phyloP scores from a whole-genome alignment of 2,888 invertebrate species.

The Diarsia dahlii region DNA sequence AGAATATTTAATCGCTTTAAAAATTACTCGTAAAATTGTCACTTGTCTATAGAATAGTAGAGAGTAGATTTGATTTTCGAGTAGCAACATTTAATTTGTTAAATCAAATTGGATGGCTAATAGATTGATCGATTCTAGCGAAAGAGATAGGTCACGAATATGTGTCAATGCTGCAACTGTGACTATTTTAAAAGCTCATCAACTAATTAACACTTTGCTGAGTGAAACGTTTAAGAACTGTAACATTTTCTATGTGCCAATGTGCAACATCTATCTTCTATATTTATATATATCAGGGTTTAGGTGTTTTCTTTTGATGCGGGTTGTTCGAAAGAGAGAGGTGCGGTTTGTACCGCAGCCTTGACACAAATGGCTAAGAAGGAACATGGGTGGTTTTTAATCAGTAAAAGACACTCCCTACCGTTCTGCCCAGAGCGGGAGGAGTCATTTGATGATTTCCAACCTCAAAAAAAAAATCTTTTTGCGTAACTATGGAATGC shows the following conservation, averaged over 20 bases:
- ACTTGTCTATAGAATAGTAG: background rate
- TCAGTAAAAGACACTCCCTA: too few species aligned
- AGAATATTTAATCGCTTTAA: background rate
- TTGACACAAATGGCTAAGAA: too few species aligned
- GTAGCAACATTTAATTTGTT: background rate
- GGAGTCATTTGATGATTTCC: too few species aligned
- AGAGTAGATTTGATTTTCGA: background rate
- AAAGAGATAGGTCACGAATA: conserved; percentile 11
- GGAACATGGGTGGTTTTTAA: too few species aligned
- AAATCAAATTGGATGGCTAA: conserved; percentile 10
- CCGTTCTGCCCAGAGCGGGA: too few species aligned
- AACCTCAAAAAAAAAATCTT: too few species aligned
- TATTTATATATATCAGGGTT: too few species aligned
- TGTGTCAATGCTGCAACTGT: conserved; percentile 27
- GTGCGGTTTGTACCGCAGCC: too few species aligned
- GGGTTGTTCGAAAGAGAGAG: too few species aligned
- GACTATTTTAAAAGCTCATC: conserved; percentile 9
- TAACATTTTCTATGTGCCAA: background rate
- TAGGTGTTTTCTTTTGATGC: background rate
- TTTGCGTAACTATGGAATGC: too few species aligned
- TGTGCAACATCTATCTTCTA: background rate
- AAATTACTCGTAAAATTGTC: background rate
- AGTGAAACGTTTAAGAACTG: conserved; percentile 10
- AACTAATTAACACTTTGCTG: conserved; percentile 10
- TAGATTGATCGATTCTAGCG: conserved; percentile 21